Evolutionary conservation across 2,797 vertebrate species (phyloP), one percentile per base, ranked within the genome.

Genomic region (Poecilia wingei): DNA sequence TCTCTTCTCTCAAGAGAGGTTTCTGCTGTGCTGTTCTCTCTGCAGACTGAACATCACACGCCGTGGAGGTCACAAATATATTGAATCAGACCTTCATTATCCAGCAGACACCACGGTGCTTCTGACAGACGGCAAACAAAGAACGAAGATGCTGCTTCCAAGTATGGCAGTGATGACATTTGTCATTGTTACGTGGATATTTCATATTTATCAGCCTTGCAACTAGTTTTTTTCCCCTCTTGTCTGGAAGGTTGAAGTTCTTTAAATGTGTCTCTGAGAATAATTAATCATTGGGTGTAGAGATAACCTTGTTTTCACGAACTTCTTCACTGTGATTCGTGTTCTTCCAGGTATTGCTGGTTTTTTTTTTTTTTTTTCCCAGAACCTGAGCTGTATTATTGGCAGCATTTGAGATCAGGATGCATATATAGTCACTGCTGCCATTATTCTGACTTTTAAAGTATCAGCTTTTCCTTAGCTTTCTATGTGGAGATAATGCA

Each of bases 71-170:
- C 87, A 77, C 51, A 78, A 0, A 77, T 73, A 85, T 82, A 76
- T 72, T 84, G 83, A 85, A 31, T 20, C 28, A 79, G 64, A 79
- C 82, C 64, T 82, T 83, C 75, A 74, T 68, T 77, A 51, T 66
- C 46, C 57, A 75, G 28, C 57, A 47, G 43, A 47, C 16, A 33
- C 3, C 43, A 22, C 9, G 0, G 74, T 33, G 57, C 57, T 64
- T 7, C 64, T 80, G 39, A 68, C 28, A 82, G 61, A 80, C 0
- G 72, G 51, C 66, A 73, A 80, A 82, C 45, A 86, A 72, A 79
- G n/a, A n/a, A 51, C 61, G 22, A 78, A 55, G n/a, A 69, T 9
- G 53, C 9, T 61, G 53, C n/a, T 59, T 45, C 41, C 41, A 61
- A 45, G n/a, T 12, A 1, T n/a, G 10, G 9, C 33, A 18, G n/a